phyloP scores from a whole-genome alignment of 1,140 invertebrate species.

The Globodera ellingtonae region DNA sequence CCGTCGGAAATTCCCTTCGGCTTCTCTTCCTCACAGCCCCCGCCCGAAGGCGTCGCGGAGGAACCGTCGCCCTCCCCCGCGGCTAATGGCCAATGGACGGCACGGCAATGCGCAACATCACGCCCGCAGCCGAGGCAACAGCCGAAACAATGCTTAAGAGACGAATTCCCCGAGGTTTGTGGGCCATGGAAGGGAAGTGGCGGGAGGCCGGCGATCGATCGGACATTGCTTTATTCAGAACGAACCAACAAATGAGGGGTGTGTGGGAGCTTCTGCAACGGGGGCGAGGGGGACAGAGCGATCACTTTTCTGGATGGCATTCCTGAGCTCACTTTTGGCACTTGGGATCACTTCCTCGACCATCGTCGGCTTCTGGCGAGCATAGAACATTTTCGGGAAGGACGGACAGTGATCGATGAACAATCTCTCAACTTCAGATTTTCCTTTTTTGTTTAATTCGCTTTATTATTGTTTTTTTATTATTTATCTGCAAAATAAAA shows the following conservation, averaged over 20 bases:
- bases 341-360: not conserved
- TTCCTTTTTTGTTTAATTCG: not conserved
- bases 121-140: conserved; percentile 38
- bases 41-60: conserved; percentile 12
- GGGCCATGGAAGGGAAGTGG: too few species aligned
- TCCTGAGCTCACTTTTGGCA: conserved; percentile 3
- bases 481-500: not conserved
- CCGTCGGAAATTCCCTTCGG: conserved; percentile 36
- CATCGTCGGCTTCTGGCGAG: not conserved
- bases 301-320: not conserved
- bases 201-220: not conserved
- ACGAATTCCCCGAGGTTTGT: conserved; percentile 40
- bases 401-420: not conserved
- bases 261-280: not conserved
- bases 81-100: not conserved
- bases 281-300: not conserved
- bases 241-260: conserved; percentile 11
- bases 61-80: not conserved
- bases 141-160: conserved; percentile 36
- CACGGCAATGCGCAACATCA: conserved; percentile 1
- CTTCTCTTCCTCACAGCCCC: conserved; percentile 24
- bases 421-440: not conserved
- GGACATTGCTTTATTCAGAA: not conserved
- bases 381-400: too few species aligned
- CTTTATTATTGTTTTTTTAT: not conserved